These are phyloP conservation scores for Butorides virescens DNA, from an alignment of 2,113 vertebrate species.

Conservation along the genomic window DNA sequence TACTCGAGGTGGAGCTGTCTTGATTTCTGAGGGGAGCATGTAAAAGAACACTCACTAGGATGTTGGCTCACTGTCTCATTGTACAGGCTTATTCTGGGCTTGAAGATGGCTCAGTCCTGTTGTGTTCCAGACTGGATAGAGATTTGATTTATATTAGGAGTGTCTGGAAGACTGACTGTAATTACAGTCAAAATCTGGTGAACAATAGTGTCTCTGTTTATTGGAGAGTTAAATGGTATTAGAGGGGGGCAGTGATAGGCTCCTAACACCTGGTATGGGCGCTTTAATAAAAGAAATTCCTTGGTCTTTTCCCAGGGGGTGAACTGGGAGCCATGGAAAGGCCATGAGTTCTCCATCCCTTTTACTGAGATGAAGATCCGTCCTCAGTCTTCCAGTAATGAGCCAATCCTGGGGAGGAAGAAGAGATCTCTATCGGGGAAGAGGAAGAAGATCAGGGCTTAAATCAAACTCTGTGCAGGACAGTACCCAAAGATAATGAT, in stretches of 20 bases:
- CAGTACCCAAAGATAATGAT: not conserved
- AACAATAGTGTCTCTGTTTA: not conserved
- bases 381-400: slow-evolving; percentile 61
- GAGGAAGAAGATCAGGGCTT: slow-evolving; percentile 5
- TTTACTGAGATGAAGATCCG: slow-evolving; percentile 87
- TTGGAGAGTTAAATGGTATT: not conserved
- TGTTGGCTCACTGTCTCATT: not conserved
- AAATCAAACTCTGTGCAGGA: not conserved
- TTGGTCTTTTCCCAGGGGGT: slow-evolving; percentile 72
- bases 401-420: slow-evolving; percentile 62
- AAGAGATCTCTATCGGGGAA: slow-evolving; percentile 66
- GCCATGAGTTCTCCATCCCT: slow-evolving; percentile 86
- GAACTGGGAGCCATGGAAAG: slow-evolving; percentile 93
- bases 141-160: not conserved
- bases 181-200: not conserved
- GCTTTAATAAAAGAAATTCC: not conserved
- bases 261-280: not conserved
- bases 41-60: not conserved
- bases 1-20: not conserved
- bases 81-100: not conserved
- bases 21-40: not conserved
- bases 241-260: not conserved
- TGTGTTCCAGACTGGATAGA: not conserved
- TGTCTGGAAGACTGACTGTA: not conserved
- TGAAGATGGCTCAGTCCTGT: not conserved